A percentile compares a stretch with the other conserved stretches of the same genome.
Evolutionary conservation across 2,888 invertebrate genomes (phyloP).

Genomic region (Rhamphomyia laevipes): DNA sequence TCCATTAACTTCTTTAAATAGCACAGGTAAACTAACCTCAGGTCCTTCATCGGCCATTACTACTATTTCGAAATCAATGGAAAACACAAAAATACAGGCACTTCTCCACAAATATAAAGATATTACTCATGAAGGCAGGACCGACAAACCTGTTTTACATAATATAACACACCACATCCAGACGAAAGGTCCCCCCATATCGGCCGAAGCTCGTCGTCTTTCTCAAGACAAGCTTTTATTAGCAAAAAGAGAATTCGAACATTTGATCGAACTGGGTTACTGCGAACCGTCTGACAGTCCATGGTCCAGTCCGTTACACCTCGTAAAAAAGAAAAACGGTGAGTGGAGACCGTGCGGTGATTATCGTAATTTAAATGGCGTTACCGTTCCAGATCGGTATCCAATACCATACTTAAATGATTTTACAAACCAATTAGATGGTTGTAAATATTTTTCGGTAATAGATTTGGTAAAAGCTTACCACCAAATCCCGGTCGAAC

Average conservation of each 20-base stretch:
- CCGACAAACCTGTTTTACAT: not conserved
- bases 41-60: not conserved
- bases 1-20: not conserved
- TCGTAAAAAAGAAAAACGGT: not conserved
- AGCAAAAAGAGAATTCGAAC: not conserved
- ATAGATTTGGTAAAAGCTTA: no score
- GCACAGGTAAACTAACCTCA: not conserved
- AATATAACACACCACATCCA: not conserved
- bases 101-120: not conserved
- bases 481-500: no score
- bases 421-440: no score
- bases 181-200: not conserved
- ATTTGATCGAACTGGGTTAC: not conserved
- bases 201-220: not conserved
- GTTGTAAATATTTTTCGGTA: no score
- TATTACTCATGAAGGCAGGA: not conserved
- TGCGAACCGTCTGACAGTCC: not conserved
- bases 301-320: not conserved
- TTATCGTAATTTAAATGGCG: not conserved
- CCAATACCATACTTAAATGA: conserved; percentile 25
- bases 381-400: conserved; percentile 25
- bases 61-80: not conserved
- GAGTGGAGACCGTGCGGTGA: not conserved
- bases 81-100: not conserved
- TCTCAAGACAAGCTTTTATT: not conserved